Evolutionary conservation across 2,888 invertebrate genomes (phyloP), one percentile per base, ranked within the genome.

Genomic region (Hypena proboscidalis): DNA sequence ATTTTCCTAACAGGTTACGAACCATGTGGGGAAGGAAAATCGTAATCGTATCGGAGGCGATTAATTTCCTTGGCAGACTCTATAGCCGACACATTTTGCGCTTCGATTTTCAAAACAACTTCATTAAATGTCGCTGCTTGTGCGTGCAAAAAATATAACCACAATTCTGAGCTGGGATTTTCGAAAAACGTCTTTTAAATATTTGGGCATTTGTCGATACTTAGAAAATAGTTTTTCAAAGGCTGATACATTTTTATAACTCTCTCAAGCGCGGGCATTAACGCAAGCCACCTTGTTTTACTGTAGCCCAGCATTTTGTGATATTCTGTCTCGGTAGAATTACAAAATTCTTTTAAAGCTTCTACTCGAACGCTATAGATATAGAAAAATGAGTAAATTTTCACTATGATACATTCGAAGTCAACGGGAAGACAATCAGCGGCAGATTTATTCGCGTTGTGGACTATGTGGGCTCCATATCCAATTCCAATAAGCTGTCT

Each of bases 271-370:
- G 52, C 43, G 5, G 47, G 43, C 40, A 66, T 52, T 36, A 73
- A 20, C 10, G 36, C 36, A 26, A 36, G 19, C 36, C 44, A 54
- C 31, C 52, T 55, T 14, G 49, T 53, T 57, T 52, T 49, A 39
- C 52, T 47, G 32, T 52, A 36, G 26, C 36, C 27, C 19, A 36
- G 27, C 20, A 36, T 9, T 36, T 27, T 26, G 7, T 34, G 10
- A 56, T 51, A 44, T 11, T 55, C 44, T 23, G 37, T 59, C 8
- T 67, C 58, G 37, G 55, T 57, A 13, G 46, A 43, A 27, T 66
- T 58, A 54, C 67, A 72, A 44, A 68, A 62, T 32, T 64, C 58
- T 58, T 71, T 69, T 10, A 70, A 26, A 39, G 44, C 22, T 48
- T 48, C 43, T 22, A 49, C 43, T 25, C 36, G 27, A 26, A 27